phyloP scores from a whole-genome alignment of 2,113 vertebrate species.

The Atrichornis clamosus region DNA sequence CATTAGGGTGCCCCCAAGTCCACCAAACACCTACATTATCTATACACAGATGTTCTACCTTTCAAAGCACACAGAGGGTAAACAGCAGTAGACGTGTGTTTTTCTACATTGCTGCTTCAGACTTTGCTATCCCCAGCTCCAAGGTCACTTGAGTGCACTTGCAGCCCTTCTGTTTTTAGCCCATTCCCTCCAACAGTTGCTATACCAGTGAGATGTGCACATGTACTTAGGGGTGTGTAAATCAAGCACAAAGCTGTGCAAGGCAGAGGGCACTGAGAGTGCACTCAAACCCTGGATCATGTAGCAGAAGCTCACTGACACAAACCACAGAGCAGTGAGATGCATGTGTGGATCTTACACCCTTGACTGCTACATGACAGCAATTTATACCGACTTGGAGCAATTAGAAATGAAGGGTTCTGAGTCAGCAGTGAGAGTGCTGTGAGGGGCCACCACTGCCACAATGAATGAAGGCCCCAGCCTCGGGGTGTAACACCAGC shows the following conservation, averaged over 20 bases:
- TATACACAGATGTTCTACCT: not conserved
- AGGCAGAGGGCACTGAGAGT: not conserved
- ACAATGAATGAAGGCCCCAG: not conserved
- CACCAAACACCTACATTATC: not conserved
- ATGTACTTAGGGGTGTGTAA: not conserved
- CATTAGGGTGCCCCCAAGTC: too few relatives aligned
- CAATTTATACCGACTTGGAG: not conserved
- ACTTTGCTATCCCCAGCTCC: not conserved
- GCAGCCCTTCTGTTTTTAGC: not conserved
- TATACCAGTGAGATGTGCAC: not conserved
- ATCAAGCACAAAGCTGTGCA: not conserved
- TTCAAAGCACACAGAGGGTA: not conserved
- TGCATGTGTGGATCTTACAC: not conserved
- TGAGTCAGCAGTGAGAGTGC: not conserved
- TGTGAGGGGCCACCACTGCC: not conserved
- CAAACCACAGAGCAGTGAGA: not conserved
- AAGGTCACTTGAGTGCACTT: not conserved
- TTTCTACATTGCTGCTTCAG: not conserved
- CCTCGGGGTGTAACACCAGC: not conserved
- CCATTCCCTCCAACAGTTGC: not conserved
- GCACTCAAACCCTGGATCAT: not conserved
- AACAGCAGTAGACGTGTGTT: not conserved
- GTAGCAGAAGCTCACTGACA: not conserved
- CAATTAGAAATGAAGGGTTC: not conserved
- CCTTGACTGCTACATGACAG: not conserved